phyloP scores from a whole-genome alignment of 2,888 invertebrate species.

The Papilio protenor region DNA sequence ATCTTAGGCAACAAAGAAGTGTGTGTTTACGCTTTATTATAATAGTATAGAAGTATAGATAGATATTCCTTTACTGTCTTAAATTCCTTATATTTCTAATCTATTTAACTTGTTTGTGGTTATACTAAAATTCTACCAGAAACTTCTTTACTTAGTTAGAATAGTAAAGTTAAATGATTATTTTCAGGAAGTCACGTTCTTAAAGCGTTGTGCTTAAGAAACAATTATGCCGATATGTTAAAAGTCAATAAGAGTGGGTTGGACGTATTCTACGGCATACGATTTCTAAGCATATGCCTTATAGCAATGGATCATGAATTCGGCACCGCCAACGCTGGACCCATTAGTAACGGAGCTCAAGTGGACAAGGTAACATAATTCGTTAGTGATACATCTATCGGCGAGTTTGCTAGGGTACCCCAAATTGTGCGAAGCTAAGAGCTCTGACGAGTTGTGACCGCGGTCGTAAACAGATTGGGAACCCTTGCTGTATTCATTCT shows the following conservation, averaged over 20 bases:
- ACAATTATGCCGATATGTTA: conserved; percentile 68
- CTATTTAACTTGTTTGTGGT: neutral
- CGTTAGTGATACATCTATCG: neutral
- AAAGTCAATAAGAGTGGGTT: conserved; percentile 66
- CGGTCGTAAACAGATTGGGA: too few species aligned
- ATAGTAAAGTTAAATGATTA: neutral
- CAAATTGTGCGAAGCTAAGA: too few species aligned
- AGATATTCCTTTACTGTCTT: too few species aligned
- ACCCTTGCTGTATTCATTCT: too few species aligned
- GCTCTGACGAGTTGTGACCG: too few species aligned
- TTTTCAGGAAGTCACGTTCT: conserved; percentile 61
- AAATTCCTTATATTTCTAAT: neutral
- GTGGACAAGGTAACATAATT: conserved; percentile 76
- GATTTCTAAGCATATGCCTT: conserved; percentile 82
- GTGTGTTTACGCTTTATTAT: too few species aligned
- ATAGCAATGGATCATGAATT: conserved; percentile 84
- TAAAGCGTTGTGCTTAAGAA: conserved; percentile 67
- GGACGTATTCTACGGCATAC: conserved; percentile 84
- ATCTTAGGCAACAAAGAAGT: too few species aligned
- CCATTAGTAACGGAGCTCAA: conserved; percentile 82
- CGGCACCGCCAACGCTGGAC: conserved; percentile 81
- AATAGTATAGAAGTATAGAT: too few species aligned
- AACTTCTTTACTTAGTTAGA: too few species aligned
- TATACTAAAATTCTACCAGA: neutral
- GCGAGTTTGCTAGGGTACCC: too few species aligned